Base-by-base conservation (phyloP, 2,113 vertebrate genomes). In the Trematocara macrostoma region DNA sequence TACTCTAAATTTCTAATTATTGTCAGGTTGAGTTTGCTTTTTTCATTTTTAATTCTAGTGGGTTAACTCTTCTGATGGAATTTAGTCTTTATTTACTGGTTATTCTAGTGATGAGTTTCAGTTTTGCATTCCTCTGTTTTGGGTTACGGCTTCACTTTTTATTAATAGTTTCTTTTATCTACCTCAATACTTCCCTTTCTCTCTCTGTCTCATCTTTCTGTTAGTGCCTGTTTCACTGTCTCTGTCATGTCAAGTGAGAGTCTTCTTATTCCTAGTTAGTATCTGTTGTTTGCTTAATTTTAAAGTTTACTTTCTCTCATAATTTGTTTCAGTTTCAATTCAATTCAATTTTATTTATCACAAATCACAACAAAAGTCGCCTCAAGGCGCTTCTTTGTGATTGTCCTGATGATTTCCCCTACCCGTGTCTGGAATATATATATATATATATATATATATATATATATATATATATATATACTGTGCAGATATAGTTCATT, bases 371-470 rank as follows among this genome's bases (percentile, higher is more conserved):
- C 6, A 55, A 55, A 26, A 3, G 52, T 55, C 0, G 0, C 52
- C 52, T 7, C 52, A 12, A 55, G 20, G 0, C 0, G 2, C 16
- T 51, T 18, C 49, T 18, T 18, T 51, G 49, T 18, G 49, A 51
- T 8, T 51, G 16, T 18, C 49, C 16, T 18, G 49, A 51, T 51
- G 7, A 7, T n/a, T 18, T 52, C 18, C 8, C 4, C 18, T 8
- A 5, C 49, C 3, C 9, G 6, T 5, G 18, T 52, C 18, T 9
- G 16, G 18, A 9, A 4, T 7, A 5, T 38, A 38, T 38, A 4
- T 8, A 4, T 23, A 23, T 26, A 26, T 8, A n/a, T n/a, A 4
- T 7, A 5, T 38, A 38, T 38, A 4, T 8, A 4, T 23, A 23
- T 26, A 26, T 8, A n/a, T n/a, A 4, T 7, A 5, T 38, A 38